Evolutionary conservation across 2,113 vertebrate genomes (phyloP), one percentile per base, ranked within the genome.

Genomic region (Dendropsophus ebraccatus): DNA sequence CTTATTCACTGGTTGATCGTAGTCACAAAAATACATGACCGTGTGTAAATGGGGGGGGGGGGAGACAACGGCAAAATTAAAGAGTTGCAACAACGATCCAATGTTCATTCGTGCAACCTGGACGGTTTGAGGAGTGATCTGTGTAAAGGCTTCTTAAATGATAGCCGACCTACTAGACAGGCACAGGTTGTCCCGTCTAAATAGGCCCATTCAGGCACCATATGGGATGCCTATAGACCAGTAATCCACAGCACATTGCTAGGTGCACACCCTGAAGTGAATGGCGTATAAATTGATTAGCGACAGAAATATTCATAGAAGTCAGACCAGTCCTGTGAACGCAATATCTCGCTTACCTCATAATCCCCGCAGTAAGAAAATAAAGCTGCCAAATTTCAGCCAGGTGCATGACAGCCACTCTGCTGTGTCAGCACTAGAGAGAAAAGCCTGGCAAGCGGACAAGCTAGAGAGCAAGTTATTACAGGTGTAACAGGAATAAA

Each of bases 381-480:
- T 28, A 81, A 45, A 62, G 28, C 35, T 81, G 58, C 37, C 78
- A 81, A 47, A 62, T 65, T 62, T 25, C 56, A 81, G n/a, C 25
- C 78, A 45, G 37, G n/a, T 28, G 35, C 21, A 81, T n/a, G 47
- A 35, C 76, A 35, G 50, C 30, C 16, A 37, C 45, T 54, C 4
- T 83, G 67, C 81, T 83, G 67, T 56, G 65, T 83, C 81, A 83
- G 65, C 65, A 54, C 19, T 23, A 30, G 17, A 56, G 65, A 83
- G 41, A 9, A 41, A 25, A 73, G 21, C 9, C 23, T 83, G 81
- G 81, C 67, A 72, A 23, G 7, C 1, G 14, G 67, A 60, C 52
- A 60, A 37, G 30, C 5, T 35, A 25, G 12, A 37, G 50, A 17
- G 28, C 81, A 28, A 25, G 49, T 72, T 37, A 37, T 35, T 54